Evolutionary conservation across 2,888 invertebrate species (phyloP), one percentile per base, ranked within the genome.

Genomic region (Phragmatobia fuliginosa): DNA sequence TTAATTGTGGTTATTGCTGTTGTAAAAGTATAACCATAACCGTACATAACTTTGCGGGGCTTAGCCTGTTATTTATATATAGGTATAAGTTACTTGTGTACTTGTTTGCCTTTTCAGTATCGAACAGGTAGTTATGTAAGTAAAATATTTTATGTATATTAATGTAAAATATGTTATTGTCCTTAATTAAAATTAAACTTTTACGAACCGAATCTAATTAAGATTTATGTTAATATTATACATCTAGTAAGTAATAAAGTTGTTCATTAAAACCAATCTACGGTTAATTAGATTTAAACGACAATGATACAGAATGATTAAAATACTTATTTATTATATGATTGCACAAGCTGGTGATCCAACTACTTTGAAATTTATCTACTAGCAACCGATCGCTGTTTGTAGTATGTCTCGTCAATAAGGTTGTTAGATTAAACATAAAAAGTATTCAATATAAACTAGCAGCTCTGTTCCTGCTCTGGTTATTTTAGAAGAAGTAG

Each of bases 151-250:
- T 11, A 52, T 52, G n/a, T 25, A 14, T 52, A 10, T 3, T 25
- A 14, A 14, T 25, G 25, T 52, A 52, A 52, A 52, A 25, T n/a
- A 52, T 52, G 25, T 52, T 52, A 52, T 52, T 52, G 25, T 52
- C 52, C 11, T 52, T 52, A 3, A 25, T 21, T 3, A 25, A 52
- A 11, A 66, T 45, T 45, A 32, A 32, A 7, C 49, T 60, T 33
- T 60, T 61, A 60, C n/a, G n/a, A n/a, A n/a, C 45, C 31, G 60
- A 18, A 16, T 31, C 33, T 33, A 66, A 66, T 66, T 66, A 66
- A 60, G 33, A 66, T 66, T 66, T 45, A 45, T 32, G 28, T 45
- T n/a, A 1, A 32, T n/a, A 16, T 7, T 3, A 31, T 45, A 45
- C 18, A 32, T 60, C 32, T 31, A 31, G 16, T 32, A 45, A 28